phyloP scores from a whole-genome alignment of 2,797 vertebrate species.

The Manis pentadactyla region DNA sequence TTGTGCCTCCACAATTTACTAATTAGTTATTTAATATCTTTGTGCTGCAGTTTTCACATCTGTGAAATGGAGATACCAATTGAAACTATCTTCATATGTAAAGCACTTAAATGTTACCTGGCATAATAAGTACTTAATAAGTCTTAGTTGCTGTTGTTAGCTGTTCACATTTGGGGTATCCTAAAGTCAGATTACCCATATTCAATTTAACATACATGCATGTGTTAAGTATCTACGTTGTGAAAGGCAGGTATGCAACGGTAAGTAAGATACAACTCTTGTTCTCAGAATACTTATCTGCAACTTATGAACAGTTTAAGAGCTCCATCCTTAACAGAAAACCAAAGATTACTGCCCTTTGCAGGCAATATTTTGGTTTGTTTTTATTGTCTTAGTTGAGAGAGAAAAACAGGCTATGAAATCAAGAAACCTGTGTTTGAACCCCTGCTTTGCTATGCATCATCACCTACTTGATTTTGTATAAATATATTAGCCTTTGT shows the following conservation, averaged over 20 bases:
- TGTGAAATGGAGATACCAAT: slow-evolving; percentile 11
- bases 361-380: neutral
- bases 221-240: neutral
- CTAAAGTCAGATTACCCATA: neutral
- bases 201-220: neutral
- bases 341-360: neutral
- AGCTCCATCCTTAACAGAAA: neutral
- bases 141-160: neutral
- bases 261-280: slow-evolving; percentile 24
- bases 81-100: neutral
- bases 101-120: neutral
- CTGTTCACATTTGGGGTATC: neutral
- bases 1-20: slow-evolving; percentile 7
- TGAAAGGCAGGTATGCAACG: neutral
- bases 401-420: slow-evolving; percentile 3
- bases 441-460: neutral
- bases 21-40: neutral
- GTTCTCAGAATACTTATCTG: slow-evolving; percentile 28
- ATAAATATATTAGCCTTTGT: neutral
- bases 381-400: neutral
- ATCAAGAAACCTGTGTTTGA: slow-evolving; percentile 6
- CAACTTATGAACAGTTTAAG: neutral
- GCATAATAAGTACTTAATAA: slow-evolving; percentile 15
- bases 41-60: neutral
- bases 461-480: neutral